phyloP scores from a whole-genome alignment of 2,888 invertebrate species.

The Abrostola triplasia region DNA sequence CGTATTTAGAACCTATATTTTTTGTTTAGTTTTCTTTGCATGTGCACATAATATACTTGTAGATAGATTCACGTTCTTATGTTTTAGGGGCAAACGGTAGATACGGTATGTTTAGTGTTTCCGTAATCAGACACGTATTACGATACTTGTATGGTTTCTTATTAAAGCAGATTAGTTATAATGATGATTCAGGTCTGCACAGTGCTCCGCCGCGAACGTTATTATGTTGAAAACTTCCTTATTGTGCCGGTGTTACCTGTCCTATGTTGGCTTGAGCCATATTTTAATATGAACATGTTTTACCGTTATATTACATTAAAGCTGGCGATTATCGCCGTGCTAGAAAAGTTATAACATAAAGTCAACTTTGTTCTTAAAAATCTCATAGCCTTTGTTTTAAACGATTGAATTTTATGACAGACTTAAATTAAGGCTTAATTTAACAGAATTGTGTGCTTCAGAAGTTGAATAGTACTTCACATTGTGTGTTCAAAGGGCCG shows the following conservation, averaged over 20 bases:
- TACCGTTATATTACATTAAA: conserved; percentile 11
- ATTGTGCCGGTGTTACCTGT: conserved; percentile 9
- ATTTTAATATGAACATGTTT: conserved; percentile 25
- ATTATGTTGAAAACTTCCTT: conserved; percentile 43
- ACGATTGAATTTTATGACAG: conserved; percentile 10
- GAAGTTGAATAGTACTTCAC: conserved; percentile 15
- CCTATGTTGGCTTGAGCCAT: conserved; percentile 12
- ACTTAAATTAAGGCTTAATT: conserved; percentile 18
- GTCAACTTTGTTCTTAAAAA: conserved; percentile 4
- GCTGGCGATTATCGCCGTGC: not conserved
- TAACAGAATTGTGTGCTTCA: conserved; percentile 18
- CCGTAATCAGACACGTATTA: conserved; percentile 59
- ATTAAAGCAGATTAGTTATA: conserved; percentile 61
- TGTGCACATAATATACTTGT: too few species aligned
- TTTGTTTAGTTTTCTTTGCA: too few species aligned
- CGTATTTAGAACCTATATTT: too few species aligned
- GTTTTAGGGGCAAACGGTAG: conserved; percentile 22
- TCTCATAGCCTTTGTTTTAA: not conserved
- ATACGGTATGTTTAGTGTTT: conserved; percentile 39
- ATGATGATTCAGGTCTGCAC: conserved; percentile 50
- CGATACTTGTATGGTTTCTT: conserved; percentile 62
- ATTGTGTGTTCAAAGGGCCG: conserved; percentile 43
- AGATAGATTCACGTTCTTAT: conserved; percentile 28
- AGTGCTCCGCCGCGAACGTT: conserved; percentile 23
- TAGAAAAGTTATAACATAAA: conserved; percentile 1